These are phyloP conservation scores for Lates calcarifer DNA, from an alignment of 2,113 vertebrate species.

Conservation along the genomic window DNA sequence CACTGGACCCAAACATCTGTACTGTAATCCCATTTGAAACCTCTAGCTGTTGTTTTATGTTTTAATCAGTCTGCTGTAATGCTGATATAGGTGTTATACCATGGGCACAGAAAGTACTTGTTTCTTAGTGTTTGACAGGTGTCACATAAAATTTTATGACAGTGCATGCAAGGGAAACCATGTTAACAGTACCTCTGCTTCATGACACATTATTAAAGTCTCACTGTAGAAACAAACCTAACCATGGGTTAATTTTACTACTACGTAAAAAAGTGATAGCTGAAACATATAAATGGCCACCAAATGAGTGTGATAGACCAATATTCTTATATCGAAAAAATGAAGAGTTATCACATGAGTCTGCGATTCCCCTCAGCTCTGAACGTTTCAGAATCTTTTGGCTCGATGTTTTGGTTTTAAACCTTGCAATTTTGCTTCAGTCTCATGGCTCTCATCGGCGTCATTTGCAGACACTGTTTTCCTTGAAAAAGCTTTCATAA, in stretches of 20 bases:
- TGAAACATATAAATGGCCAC: not conserved
- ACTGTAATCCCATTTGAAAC: not conserved
- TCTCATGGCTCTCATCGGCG: too few species aligned
- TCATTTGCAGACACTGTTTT: too few species aligned
- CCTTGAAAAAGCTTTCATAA: not conserved
- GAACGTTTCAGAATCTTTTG: not conserved
- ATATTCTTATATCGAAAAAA: not conserved
- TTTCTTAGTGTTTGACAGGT: not conserved
- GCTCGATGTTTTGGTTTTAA: not conserved
- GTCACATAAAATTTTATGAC: not conserved
- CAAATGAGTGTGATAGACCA: not conserved
- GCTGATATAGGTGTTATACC: not conserved
- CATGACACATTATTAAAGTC: not conserved
- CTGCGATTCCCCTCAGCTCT: not conserved
- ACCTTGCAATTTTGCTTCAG: too few species aligned
- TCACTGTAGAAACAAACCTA: not conserved
- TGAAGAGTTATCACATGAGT: not conserved
- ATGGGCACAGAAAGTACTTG: not conserved
- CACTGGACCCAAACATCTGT: not conserved
- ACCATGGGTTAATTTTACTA: not conserved
- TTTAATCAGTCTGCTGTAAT: not conserved
- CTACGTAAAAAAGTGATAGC: not conserved
- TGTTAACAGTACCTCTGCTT: not conserved
- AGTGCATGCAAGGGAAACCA: not conserved
- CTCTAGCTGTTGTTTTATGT: not conserved